phyloP scores from a whole-genome alignment of 2,797 vertebrate species.

The Crocodylus rhombifer region DNA sequence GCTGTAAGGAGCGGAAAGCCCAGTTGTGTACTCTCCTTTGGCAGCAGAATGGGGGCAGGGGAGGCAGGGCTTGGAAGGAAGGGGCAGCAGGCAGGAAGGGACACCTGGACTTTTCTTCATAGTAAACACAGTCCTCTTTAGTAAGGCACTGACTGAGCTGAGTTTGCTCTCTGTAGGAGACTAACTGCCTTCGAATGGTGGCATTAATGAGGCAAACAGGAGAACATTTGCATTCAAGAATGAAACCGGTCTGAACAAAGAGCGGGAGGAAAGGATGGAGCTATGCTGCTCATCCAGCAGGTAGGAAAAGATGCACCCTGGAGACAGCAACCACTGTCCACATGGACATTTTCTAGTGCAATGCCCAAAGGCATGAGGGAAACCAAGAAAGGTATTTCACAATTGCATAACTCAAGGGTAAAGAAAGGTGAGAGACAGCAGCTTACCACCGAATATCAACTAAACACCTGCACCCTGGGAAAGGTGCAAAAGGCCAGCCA shows the following conservation, averaged over 20 bases:
- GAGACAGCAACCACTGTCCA: background rate
- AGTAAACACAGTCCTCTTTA: background rate
- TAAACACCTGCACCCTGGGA: background rate
- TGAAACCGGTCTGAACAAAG: conserved; percentile 71
- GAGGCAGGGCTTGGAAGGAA: background rate
- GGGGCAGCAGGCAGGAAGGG: conserved; percentile 16
- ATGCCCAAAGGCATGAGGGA: background rate
- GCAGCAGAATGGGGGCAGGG: background rate
- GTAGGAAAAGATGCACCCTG: background rate
- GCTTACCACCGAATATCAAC: background rate
- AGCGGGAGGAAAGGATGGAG: background rate
- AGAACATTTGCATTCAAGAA: conserved; percentile 74
- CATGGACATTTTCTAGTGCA: background rate
- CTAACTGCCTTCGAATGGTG: conserved; percentile 80
- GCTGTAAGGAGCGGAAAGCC: background rate
- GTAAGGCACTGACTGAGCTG: conserved; percentile 29
- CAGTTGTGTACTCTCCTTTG: background rate
- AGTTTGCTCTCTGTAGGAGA: conserved; percentile 77
- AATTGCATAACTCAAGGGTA: too few relatives aligned
- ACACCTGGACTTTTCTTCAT: background rate
- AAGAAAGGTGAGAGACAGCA: background rate
- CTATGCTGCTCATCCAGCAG: background rate
- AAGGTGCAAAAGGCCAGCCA: background rate
- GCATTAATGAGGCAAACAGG: conserved; percentile 84
- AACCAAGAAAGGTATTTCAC: background rate